phyloP scores from a whole-genome alignment of 1,140 invertebrate genomes.

The Elymnias hypermnestra region DNA sequence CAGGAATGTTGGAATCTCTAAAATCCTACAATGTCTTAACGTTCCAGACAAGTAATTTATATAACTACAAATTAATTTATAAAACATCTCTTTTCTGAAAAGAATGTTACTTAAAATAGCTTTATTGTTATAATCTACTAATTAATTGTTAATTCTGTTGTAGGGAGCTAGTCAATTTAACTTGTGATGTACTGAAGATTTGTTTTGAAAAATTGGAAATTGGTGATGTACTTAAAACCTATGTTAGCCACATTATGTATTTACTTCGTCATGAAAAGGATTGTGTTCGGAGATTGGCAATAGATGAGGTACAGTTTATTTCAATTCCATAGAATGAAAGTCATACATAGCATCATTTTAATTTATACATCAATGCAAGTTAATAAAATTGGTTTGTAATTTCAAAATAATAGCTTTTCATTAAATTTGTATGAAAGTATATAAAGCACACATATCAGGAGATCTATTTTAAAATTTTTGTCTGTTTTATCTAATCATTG shows the following conservation, averaged over 20 bases:
- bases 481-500: no score
- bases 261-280: slow-evolving; percentile 74
- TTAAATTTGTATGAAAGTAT: no score
- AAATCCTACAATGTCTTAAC: slow-evolving; percentile 54
- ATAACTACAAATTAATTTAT: no score
- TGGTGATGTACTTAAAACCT: slow-evolving; percentile 69
- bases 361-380: no score
- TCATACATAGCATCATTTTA: no score
- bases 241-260: slow-evolving; percentile 69
- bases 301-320: slow-evolving; percentile 64
- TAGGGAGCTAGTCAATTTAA: slow-evolving; percentile 73
- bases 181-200: slow-evolving; percentile 77
- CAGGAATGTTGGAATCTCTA: slow-evolving; percentile 42
- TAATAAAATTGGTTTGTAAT: no score
- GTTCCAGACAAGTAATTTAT: slow-evolving; percentile 27
- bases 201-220: slow-evolving; percentile 76
- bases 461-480: no score
- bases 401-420: no score
- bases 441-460: no score
- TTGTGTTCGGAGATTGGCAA: slow-evolving; percentile 73
- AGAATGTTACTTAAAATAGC: no score
- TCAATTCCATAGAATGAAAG: no score
- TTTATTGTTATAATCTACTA: background rate
- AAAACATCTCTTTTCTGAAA: no score
- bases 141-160: slow-evolving; percentile 1